A percentile compares a stretch with the other conserved stretches of the same genome.
Conservation (phyloP, 1,140 invertebrate genomes). For the Sesamia nonagrioides region DNA sequence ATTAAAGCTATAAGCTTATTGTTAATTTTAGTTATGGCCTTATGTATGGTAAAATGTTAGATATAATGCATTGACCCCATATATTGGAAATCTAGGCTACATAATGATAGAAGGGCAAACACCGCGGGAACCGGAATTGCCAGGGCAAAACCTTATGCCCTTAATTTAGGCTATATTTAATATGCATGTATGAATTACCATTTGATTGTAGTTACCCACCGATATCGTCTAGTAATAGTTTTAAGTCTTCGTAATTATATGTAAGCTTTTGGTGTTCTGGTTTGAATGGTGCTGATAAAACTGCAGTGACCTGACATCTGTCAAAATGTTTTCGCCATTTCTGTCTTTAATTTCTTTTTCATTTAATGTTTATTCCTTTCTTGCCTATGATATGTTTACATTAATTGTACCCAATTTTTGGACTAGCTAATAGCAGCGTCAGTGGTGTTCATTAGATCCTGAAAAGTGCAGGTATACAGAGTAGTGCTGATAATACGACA, state of each 20-base stretch:
- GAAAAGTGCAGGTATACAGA: too few relatives aligned
- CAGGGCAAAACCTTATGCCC: background rate
- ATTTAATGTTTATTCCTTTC: too few relatives aligned
- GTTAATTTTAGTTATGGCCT: background rate
- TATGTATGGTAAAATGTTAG: conserved; percentile 8
- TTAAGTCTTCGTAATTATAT: background rate
- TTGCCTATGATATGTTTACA: too few relatives aligned
- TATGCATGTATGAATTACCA: conserved; percentile 11
- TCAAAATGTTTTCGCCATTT: too few relatives aligned
- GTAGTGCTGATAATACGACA: too few relatives aligned
- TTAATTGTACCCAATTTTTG: too few relatives aligned
- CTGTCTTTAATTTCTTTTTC: too few relatives aligned
- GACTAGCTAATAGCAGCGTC: too few relatives aligned
- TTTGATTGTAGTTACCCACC: conserved; percentile 13
- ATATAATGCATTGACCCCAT: background rate
- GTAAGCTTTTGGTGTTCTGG: background rate
- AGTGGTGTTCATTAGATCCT: too few relatives aligned
- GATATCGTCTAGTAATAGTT: background rate
- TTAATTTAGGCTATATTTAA: background rate
- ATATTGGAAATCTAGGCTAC: background rate
- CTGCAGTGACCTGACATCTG: too few relatives aligned
- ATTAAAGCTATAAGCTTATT: conserved; percentile 25
- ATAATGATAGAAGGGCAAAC: conserved; percentile 3
- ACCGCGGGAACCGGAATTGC: conserved; percentile 23
- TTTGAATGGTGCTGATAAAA: too few relatives aligned